Base-by-base conservation (phyloP, 2,113 vertebrate species). In the Rallus limicola region DNA sequence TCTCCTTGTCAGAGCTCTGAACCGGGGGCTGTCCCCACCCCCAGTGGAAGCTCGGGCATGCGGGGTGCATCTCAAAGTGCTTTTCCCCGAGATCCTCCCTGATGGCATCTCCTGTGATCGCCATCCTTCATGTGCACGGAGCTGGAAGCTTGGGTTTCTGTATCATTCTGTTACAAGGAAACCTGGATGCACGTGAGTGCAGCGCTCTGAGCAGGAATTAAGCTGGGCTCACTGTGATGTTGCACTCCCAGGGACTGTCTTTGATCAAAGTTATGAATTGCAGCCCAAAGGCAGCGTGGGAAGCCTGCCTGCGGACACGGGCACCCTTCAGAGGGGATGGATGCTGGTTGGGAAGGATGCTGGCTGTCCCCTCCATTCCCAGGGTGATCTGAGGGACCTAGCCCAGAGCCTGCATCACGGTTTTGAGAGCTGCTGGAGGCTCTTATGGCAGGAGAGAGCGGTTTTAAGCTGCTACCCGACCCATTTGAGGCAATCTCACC, bases 281-380 rank as follows among this genome's bases (percentile, higher is more conserved):
- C 11, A 4, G 79, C 40, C 15, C 0, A 1, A 23, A 10, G 1
- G 2, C 34, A 19, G n/a, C 0, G 0, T 3, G 0, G 60, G 75
- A 3, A 42, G 34, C 38, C 75, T 42, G 62, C 50, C 42, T 9
- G 33, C 68, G 9, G 50, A 6, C 60, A 31, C 2, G 0, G 40
- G 55, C 1, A 20, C 38, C 72, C 64, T 40, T 44, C 0, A 0
- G 38, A 53, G 44, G n/a, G 58, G 82, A 17, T 1, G 11, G 86
- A 8, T 16, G 28, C 38, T 55, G 29, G 36, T 5, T 34, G 23
- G 82, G 70, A 69, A 65, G n/a, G 1, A 0, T 14, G 42, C 36
- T 1, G 16, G 13, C 16, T 8, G 5, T 12, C 13, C 3, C 29
- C 28, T 59, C 56, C 56, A 28, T 56, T 88, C 33, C 56, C 8